Evolutionary conservation across 2,888 invertebrate species (phyloP).

Genomic region (Callosobruchus maculatus): DNA sequence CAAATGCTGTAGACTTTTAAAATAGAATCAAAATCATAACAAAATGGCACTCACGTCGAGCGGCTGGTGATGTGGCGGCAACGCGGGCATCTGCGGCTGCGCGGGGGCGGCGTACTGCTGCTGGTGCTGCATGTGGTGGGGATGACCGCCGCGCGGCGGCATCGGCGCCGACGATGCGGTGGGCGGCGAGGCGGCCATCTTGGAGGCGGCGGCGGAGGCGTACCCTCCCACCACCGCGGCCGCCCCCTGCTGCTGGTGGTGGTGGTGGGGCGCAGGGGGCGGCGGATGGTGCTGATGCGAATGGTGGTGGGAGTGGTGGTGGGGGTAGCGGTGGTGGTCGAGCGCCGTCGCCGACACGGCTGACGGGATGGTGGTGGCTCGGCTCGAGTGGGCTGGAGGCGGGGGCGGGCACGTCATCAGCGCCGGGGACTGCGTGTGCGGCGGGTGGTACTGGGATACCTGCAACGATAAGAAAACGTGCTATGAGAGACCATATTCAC

Average conservation of each 20-base stretch:
- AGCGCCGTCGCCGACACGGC: slow-evolving; percentile 30
- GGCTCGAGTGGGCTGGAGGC: slow-evolving; percentile 56
- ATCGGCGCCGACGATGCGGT: not conserved
- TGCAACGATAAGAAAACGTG: slow-evolving; percentile 2
- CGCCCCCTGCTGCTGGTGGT: not conserved
- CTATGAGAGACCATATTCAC: too few species aligned
- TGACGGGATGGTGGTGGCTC: slow-evolving; percentile 26
- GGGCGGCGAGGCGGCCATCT: not conserved
- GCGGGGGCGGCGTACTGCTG: not conserved
- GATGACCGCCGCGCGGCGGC: not conserved
- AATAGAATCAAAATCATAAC: too few species aligned
- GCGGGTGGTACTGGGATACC: slow-evolving; percentile 46
- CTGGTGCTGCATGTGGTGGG: not conserved
- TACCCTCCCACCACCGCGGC: not conserved
- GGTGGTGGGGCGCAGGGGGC: not conserved
- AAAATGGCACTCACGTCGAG: slow-evolving; percentile 39
- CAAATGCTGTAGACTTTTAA: too few species aligned
- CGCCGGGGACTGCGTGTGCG: slow-evolving; percentile 44
- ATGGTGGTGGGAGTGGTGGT: not conserved
- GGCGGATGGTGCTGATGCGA: slow-evolving; percentile 24
- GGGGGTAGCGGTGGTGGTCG: slow-evolving; percentile 41
- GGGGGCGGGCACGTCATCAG: slow-evolving; percentile 49
- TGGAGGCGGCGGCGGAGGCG: not conserved
- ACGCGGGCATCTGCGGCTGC: not conserved
- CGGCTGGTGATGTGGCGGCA: slow-evolving; percentile 34